Base-by-base conservation (phyloP, 2,797 vertebrate species). In the Phylloscopus collybita region DNA sequence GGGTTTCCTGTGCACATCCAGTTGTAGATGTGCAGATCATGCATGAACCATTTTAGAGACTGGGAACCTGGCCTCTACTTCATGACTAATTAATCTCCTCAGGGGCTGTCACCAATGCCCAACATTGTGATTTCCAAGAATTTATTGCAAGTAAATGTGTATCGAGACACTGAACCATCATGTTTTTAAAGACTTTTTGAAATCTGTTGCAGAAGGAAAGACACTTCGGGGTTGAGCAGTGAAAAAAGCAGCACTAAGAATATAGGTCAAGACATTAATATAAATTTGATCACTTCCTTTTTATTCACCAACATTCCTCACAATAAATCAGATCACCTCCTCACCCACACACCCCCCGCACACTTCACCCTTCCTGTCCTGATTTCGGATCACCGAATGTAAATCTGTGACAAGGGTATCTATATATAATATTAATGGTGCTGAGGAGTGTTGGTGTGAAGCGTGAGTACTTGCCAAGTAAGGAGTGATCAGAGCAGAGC, bases 341-440 rank as follows among this genome's bases (percentile, higher is more conserved):
- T 96, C 94, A 95, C 93, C 88, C 83, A 0, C 94, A 94, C 96
- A 96, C 97, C 97, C 95, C 97, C 96, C 89, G 75, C 88, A 67
- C 91, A 51, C 96, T 97, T 98, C 98, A 98, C 98, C 97, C 97
- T 96, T 97, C 98, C 97, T 96, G 93, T 98, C 97, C 98, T 98
- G 98, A 98, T 98, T 98, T 97, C 53, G 93, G 98, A 98, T 99
- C 98, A 98, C 97, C 80, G 97, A 98, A 98, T 99, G 98, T 98
- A 99, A 99, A 99, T 98, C 98, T 98, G 98, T 98, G 99, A 99
- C 99, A 99, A 98, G 98, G 98, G 98, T 98, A 99, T 99, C 99
- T 99, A 99, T 99, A 99, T 99, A 99, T 99, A 99, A 99, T 99
- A 99, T 99, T 99, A 99, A 99, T 99, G 98, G 98, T 95, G 81